Percentiles rank a stretch among this genome's conserved stretches.
These are phyloP conservation scores for Seladonia tumulorum DNA, from an alignment of 2,888 invertebrate genomes.

Conservation along the genomic window DNA sequence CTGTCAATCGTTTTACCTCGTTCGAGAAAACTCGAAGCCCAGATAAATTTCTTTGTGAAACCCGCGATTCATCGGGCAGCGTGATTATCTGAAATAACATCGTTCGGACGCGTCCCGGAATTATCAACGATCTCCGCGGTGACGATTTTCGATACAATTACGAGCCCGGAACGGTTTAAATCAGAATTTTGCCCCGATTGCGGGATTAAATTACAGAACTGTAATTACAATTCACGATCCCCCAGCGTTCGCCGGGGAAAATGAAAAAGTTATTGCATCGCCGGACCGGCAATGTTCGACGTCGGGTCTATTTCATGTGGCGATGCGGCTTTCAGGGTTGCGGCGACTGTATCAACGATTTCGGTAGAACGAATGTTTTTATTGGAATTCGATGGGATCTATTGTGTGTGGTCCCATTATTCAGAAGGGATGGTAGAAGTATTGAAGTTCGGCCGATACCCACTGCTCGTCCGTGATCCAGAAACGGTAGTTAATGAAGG, in stretches of 20 bases:
- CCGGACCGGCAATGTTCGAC: neutral
- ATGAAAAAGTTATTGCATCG: slow-evolving; percentile 20
- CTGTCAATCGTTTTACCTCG: neutral
- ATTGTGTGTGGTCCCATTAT: neutral
- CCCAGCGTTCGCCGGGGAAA: neutral
- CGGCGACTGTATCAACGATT: neutral
- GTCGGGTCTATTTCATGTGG: neutral
- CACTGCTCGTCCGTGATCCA: neutral
- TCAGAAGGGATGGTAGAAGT: neutral
- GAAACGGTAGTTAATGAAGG: neutral
- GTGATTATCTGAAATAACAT: slow-evolving; percentile 33
- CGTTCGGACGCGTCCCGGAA: slow-evolving; percentile 19
- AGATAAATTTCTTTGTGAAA: neutral
- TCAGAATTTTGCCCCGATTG: slow-evolving; percentile 18
- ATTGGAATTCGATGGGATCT: slow-evolving; percentile 7
- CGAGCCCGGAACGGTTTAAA: slow-evolving; percentile 22
- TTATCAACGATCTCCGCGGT: slow-evolving; percentile 21
- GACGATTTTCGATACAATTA: slow-evolving; percentile 38
- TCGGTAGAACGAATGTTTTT: slow-evolving; percentile 13
- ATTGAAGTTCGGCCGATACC: neutral
- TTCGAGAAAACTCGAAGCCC: neutral
- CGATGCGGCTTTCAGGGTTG: neutral
- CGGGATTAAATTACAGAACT: slow-evolving; percentile 28
- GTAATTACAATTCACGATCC: slow-evolving; percentile 13
- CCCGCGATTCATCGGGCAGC: slow-evolving; percentile 11